A percentile compares a stretch with the other conserved stretches of the same genome.
phyloP scores from a whole-genome alignment of 2,888 invertebrate species.

The Dryomyza anilis region DNA sequence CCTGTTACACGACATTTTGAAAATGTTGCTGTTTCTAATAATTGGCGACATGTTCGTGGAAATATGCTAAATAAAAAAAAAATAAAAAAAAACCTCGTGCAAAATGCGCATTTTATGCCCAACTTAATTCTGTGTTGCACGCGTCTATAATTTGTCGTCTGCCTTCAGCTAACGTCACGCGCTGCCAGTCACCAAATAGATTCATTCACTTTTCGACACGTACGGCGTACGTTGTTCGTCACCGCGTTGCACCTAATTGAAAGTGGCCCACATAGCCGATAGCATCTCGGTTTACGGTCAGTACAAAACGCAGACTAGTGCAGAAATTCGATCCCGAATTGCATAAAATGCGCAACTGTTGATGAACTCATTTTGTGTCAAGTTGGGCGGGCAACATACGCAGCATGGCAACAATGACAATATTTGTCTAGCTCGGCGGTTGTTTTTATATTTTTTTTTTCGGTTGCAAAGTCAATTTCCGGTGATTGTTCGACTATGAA shows the following conservation, averaged over 20 bases:
- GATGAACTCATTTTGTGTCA: background rate
- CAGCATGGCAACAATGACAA: background rate
- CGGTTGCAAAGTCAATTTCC: conserved; percentile 8
- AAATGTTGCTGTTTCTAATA: background rate
- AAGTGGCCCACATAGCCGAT: too few relatives aligned
- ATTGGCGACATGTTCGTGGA: background rate
- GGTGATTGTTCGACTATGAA: conserved; percentile 14
- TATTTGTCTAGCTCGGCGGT: background rate
- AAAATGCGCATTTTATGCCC: too few relatives aligned
- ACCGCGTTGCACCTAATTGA: too few relatives aligned
- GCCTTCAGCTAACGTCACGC: background rate
- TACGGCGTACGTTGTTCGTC: too few relatives aligned
- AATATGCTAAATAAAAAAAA: too few relatives aligned
- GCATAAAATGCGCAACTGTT: background rate
- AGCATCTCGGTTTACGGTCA: too few relatives aligned
- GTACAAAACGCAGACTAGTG: background rate
- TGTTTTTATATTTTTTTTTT: background rate
- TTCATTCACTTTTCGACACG: background rate
- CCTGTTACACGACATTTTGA: too few relatives aligned
- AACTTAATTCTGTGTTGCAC: background rate
- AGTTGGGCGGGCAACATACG: background rate
- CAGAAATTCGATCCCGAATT: background rate
- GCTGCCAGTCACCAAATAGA: too few relatives aligned
- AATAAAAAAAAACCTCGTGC: too few relatives aligned
- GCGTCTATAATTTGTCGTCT: background rate